Percentiles rank a stretch among this genome's conserved stretches.
Conservation (phyloP, 2,888 invertebrate genomes). For the Cremastobaeus sp. region DNA sequence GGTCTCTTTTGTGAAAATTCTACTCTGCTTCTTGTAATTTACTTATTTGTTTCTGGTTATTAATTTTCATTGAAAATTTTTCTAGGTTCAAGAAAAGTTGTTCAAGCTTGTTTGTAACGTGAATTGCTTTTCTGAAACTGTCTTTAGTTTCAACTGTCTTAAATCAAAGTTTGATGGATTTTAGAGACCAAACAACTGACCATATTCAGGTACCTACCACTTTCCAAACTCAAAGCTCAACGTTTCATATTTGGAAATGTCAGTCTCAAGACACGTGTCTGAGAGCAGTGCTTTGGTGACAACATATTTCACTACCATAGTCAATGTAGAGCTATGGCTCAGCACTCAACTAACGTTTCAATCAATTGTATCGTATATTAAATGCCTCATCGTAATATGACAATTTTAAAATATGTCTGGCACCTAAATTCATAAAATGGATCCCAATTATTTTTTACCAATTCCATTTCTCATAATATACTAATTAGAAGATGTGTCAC, state of each 20-base stretch:
- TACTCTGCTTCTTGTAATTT: conserved; percentile 3
- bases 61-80: conserved; percentile 2
- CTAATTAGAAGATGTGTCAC: too few species aligned
- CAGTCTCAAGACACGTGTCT: conserved; percentile 77
- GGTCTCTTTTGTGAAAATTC: conserved; percentile 68
- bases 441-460: conserved; percentile 75
- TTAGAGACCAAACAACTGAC: conserved; percentile 77
- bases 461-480: conserved; percentile 71
- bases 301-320: conserved; percentile 76
- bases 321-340: conserved; percentile 73
- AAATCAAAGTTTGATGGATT: not conserved
- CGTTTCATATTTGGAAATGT: conserved; percentile 75
- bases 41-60: too few species aligned
- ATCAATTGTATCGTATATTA: conserved; percentile 76
- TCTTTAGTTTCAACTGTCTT: conserved; percentile 18
- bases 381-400: conserved; percentile 77
- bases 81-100: conserved; percentile 20
- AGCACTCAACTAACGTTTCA: conserved; percentile 72
- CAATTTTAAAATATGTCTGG: conserved; percentile 76
- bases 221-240: conserved; percentile 64
- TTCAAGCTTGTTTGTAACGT: conserved; percentile 13
- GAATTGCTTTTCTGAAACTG: too few species aligned
- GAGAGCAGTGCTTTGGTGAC: conserved; percentile 76
- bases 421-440: conserved; percentile 79
- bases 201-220: conserved; percentile 77